Percentiles rank a stretch among this genome's conserved stretches.
Evolutionary conservation across 2,888 invertebrate species (phyloP).

Genomic region (Didymodactylos carnosus): DNA sequence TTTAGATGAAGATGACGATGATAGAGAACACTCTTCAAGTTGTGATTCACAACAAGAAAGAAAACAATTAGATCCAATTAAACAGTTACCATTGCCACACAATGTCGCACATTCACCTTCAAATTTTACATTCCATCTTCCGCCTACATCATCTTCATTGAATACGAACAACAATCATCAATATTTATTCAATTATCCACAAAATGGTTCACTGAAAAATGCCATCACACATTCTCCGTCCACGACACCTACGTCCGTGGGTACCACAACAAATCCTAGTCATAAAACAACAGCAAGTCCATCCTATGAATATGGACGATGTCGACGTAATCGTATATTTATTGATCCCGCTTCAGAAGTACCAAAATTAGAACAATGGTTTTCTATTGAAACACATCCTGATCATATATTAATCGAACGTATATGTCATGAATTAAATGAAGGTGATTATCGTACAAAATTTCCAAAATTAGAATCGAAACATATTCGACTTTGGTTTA

Average conservation of each 20-base stretch:
- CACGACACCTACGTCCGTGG: not conserved
- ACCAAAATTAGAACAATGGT: conserved; percentile 52
- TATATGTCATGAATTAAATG: conserved; percentile 86
- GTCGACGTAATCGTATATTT: conserved; percentile 87
- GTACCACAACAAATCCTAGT: not conserved
- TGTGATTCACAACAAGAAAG: not conserved
- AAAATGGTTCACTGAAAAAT: too few species aligned
- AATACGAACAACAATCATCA: too few species aligned
- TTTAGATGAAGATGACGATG: not conserved
- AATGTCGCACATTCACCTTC: too few species aligned
- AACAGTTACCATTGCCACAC: too few species aligned
- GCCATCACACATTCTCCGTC: too few species aligned
- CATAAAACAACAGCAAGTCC: not conserved
- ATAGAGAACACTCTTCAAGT: too few species aligned
- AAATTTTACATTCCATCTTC: too few species aligned
- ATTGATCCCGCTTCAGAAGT: conserved; percentile 97
- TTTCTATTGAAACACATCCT: conserved; percentile 88
- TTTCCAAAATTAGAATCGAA: conserved; percentile 95
- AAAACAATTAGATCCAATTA: too few species aligned
- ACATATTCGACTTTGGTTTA: conserved; percentile 99
- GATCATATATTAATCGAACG: conserved; percentile 89
- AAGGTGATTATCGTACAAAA: conserved; percentile 88
- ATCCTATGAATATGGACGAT: conserved; percentile 48
- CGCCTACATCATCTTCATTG: not conserved
- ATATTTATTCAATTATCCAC: too few species aligned